Conservation (phyloP, 2,113 vertebrate species). For the Laticauda colubrina region DNA sequence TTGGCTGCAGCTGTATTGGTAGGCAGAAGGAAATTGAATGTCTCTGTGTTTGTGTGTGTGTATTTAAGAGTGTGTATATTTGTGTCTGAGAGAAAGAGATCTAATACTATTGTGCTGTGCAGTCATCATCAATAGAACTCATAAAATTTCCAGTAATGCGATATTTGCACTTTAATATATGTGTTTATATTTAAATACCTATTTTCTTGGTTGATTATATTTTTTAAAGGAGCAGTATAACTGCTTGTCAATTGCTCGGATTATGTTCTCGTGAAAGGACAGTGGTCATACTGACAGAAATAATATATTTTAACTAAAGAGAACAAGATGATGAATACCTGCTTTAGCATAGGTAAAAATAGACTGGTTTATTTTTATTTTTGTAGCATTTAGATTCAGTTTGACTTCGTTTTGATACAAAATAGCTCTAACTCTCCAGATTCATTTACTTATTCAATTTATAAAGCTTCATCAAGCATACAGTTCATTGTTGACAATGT, state of each 20-base stretch:
- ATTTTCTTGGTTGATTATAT: not conserved
- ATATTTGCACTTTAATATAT: not conserved
- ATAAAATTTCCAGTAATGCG: not conserved
- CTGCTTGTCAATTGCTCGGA: not conserved
- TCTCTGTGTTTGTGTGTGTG: not conserved
- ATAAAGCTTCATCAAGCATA: not conserved
- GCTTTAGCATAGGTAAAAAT: not conserved
- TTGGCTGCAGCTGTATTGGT: not conserved
- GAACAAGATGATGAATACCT: not conserved
- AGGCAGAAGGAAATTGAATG: not conserved
- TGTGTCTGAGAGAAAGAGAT: not conserved
- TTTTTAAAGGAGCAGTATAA: not conserved
- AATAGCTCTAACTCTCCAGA: no score
- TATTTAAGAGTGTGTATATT: not conserved
- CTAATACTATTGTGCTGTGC: not conserved
- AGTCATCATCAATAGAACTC: not conserved
- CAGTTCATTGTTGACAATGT: not conserved
- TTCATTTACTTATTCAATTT: not conserved
- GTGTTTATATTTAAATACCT: not conserved
- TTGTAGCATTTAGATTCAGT: not conserved
- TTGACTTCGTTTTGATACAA: not conserved
- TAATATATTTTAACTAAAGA: not conserved
- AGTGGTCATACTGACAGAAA: not conserved
- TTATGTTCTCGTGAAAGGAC: not conserved
- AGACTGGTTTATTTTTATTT: not conserved